phyloP scores from a whole-genome alignment of 2,797 vertebrate species.

The Halcyon smyrnensis region DNA sequence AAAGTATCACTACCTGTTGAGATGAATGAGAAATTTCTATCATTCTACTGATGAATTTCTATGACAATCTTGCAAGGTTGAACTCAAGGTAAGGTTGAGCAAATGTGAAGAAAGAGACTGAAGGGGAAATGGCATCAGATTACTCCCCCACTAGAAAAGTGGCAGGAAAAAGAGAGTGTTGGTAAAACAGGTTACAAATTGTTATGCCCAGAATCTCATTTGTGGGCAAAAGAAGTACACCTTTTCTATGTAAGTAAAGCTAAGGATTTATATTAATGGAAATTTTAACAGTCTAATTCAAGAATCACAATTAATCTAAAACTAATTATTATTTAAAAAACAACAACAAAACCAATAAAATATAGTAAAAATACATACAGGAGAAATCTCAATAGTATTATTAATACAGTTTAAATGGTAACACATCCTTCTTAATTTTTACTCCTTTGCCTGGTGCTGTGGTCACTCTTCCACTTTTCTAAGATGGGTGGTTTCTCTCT shows the following conservation, averaged over 20 bases:
- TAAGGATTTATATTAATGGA: neutral
- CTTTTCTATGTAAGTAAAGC: neutral
- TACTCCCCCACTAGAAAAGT: neutral
- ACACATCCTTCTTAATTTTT: neutral
- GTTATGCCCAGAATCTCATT: neutral
- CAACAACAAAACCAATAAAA: neutral
- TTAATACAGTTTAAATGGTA: neutral
- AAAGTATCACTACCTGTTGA: neutral
- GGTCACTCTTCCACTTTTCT: neutral
- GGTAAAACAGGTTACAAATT: neutral
- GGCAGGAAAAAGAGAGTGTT: neutral
- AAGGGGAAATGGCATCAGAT: neutral
- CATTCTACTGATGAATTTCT: neutral
- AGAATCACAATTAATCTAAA: neutral
- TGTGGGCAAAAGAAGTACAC: neutral
- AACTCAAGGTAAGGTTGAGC: neutral
- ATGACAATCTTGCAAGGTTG: slow-evolving; percentile 5
- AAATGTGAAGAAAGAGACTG: neutral
- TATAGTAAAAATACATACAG: neutral
- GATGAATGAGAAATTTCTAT: neutral
- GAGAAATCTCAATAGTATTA: neutral
- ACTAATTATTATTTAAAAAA: neutral
- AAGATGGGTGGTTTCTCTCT: neutral
- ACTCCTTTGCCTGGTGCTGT: neutral
- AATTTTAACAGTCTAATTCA: neutral